Evolutionary conservation across 2,113 vertebrate species (phyloP).

Genomic region (Macquaria australasica): DNA sequence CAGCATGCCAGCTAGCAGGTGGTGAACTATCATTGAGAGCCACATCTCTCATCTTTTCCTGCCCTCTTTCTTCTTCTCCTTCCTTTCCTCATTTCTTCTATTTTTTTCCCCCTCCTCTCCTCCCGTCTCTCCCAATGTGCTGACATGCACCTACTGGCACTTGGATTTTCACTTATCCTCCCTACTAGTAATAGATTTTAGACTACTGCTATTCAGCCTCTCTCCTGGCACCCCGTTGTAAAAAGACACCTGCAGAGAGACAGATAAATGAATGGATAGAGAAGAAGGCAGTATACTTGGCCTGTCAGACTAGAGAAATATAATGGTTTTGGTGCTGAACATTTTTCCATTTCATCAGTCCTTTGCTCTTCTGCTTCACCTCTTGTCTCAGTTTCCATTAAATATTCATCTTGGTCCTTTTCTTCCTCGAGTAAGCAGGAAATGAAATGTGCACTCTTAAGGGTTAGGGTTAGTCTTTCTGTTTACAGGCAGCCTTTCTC

Average conservation of each 20-base stretch:
- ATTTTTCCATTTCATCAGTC: conserved; percentile 23
- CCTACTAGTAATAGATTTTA: conserved; percentile 76
- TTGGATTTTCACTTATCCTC: conserved; percentile 81
- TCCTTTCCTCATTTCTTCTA: conserved; percentile 53
- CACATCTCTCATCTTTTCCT: conserved; percentile 58
- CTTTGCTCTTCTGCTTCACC: conserved; percentile 14
- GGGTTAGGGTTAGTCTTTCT: background rate
- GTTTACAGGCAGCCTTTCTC: background rate
- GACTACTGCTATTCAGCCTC: conserved; percentile 66
- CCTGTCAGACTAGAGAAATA: conserved; percentile 42
- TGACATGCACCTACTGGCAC: conserved; percentile 74
- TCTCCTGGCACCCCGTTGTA: conserved; percentile 65
- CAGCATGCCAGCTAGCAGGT: conserved; percentile 69
- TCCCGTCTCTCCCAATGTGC: conserved; percentile 64
- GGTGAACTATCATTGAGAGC: conserved; percentile 67
- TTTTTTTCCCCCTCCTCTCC: conserved; percentile 51
- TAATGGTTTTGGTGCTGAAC: conserved; percentile 55
- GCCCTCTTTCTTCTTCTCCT: conserved; percentile 30
- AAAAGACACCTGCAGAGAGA: conserved; percentile 73
- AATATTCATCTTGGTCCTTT: conserved; percentile 20
- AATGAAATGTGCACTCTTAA: background rate
- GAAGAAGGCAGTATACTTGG: conserved; percentile 35
- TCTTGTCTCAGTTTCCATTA: conserved; percentile 20
- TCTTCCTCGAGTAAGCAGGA: background rate
- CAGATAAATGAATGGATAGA: conserved; percentile 66